Percentiles rank a stretch among this genome's conserved stretches.
Conservation (phyloP, 2,888 invertebrate genomes). For the Brenthis hecate region DNA sequence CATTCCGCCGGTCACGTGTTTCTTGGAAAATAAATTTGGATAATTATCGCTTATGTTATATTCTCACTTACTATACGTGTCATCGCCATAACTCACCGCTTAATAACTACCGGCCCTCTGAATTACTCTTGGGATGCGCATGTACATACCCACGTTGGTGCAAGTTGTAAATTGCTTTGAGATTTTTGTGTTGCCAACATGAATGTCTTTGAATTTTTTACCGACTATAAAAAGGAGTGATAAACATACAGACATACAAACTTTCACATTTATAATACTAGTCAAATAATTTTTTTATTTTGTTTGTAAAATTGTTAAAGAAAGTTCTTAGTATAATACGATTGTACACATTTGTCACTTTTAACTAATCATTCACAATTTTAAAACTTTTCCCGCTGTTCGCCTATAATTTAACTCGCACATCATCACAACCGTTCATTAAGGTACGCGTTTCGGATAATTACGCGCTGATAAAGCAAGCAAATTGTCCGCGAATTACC, state of each 20-base stretch:
- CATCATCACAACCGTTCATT: conserved; percentile 70
- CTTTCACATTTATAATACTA: no score
- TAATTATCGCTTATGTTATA: conserved; percentile 74
- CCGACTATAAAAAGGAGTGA: no score
- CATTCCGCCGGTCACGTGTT: conserved; percentile 54
- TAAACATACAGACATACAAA: no score
- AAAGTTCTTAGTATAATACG: no score
- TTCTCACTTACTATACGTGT: conserved; percentile 58
- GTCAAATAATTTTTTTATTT: no score
- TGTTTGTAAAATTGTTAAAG: no score
- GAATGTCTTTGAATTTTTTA: no score
- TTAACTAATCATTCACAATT: no score
- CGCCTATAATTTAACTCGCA: conserved; percentile 52
- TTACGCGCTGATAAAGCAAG: conserved; percentile 79
- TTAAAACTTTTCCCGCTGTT: conserved; percentile 30
- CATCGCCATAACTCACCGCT: conserved; percentile 74
- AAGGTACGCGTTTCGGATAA: conserved; percentile 75
- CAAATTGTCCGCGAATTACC: conserved; percentile 78
- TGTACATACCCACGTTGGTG: conserved; percentile 46
- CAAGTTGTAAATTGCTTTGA: conserved; percentile 39
- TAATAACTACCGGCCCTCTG: conserved; percentile 64
- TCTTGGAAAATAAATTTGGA: conserved; percentile 57
- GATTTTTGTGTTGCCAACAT: no score
- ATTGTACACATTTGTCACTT: no score
- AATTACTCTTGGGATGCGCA: conserved; percentile 68